Evolutionary conservation across 2,888 invertebrate genomes (phyloP), one percentile per base, ranked within the genome.

Genomic region (Torymus tubicola): DNA sequence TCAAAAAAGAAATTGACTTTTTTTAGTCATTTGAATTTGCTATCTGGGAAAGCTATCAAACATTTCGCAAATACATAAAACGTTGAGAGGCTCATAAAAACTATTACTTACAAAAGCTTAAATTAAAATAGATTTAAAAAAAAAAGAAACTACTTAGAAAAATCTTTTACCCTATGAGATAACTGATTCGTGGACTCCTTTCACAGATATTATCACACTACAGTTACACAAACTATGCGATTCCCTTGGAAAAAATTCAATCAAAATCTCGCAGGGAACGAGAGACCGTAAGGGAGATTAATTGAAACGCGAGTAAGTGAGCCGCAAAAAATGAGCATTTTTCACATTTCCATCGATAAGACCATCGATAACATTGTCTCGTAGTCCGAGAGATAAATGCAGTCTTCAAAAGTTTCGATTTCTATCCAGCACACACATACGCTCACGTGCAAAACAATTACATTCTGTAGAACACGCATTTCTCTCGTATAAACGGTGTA

Each of bases 301-400:
- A 73, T 73, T n/a, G 55, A 73, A 64, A 64, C 2, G 55, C 55
- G 63, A 64, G 55, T 55, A 71, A 31, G 18, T 11, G 21, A 55
- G 31, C 8, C 1, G 11, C n/a, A 2, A 73, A 55, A 73, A 55
- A 42, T 11, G n/a, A 5, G 13, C 1, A 55, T 42, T 65, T 64
- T 73, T 73, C 2, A 1, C 64, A 18, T 57, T 21, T 14, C 11
- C 18, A 13, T 50, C 67, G 74, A 67, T 74, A 74, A 67, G 11
- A 67, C 10, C 12, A 3, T 21, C 67, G 74, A 74, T 74, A 74
- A 13, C 74, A 74, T 74, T 74, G 74, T 74, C 16, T 21, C 57
- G 24, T 2, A 11, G 65, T 18, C 57, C 14, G 50, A 52, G 24
- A 74, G 74, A 74, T 67, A 74, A 77, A 77, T 70, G 31, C 68